Conservation (phyloP, 2,797 vertebrate genomes). For the Mormyrus proboscirostris region DNA sequence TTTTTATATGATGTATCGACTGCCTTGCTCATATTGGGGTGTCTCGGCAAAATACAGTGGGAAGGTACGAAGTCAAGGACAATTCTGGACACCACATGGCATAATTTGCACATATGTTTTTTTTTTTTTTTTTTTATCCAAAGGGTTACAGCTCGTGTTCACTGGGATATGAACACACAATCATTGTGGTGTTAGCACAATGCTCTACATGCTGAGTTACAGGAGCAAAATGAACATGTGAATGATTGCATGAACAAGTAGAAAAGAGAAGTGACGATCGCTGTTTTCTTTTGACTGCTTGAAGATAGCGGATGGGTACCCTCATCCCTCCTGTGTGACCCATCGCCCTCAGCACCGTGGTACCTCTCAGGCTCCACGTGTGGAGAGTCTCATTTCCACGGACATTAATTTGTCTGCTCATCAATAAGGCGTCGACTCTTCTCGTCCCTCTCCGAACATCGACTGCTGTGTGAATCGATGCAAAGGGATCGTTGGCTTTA, state of each 20-base stretch:
- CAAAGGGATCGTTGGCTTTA: background rate
- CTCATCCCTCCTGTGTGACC: background rate
- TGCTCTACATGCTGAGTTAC: background rate
- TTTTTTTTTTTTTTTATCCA: background rate
- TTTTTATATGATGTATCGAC: background rate
- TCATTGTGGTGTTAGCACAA: background rate
- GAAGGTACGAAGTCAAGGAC: background rate
- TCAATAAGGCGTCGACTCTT: conserved; percentile 25
- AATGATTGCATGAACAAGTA: background rate
- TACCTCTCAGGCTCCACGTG: background rate
- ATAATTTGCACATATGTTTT: background rate
- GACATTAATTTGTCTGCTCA: conserved; percentile 27
- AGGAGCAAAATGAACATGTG: background rate
- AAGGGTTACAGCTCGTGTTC: background rate
- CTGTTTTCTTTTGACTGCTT: background rate
- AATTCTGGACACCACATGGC: background rate
- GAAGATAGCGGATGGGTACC: background rate
- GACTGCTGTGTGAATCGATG: background rate
- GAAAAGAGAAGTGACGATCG: background rate
- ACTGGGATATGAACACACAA: background rate
- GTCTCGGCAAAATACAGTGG: background rate
- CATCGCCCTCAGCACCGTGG: background rate
- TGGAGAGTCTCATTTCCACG: conserved; percentile 2
- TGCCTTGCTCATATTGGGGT: background rate
- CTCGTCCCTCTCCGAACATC: background rate